phyloP scores from a whole-genome alignment of 2,888 invertebrate species.

The Chaetogeoica ovagalla region DNA sequence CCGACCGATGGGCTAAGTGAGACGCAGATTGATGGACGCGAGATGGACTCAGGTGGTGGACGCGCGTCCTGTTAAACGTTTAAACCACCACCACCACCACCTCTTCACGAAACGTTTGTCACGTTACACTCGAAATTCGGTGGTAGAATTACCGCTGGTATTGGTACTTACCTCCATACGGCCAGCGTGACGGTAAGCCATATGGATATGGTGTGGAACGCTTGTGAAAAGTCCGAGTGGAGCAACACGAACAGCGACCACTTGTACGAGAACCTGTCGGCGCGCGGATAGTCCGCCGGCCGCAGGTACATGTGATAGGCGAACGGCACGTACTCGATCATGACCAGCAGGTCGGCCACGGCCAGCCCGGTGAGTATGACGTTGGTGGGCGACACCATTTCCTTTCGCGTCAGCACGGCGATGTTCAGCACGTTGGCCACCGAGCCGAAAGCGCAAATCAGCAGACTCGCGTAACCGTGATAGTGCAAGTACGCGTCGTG shows the following conservation, averaged over 20 bases:
- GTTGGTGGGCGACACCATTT: slow-evolving; percentile 91
- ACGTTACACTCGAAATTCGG: no score
- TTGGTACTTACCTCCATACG: slow-evolving; percentile 71
- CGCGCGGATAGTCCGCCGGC: slow-evolving; percentile 61
- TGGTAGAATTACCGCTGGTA: no score
- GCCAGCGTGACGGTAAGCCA: slow-evolving; percentile 91
- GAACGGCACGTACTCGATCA: slow-evolving; percentile 92
- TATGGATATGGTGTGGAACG: slow-evolving; percentile 87
- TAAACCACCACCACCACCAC: no score
- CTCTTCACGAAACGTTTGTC: no score
- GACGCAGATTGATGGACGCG: no score
- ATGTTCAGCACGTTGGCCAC: slow-evolving; percentile 91
- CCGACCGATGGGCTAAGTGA: no score
- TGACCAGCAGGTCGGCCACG: slow-evolving; percentile 89
- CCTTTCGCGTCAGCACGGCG: slow-evolving; percentile 81
- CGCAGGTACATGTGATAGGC: slow-evolving; percentile 77
- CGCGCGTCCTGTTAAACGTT: no score
- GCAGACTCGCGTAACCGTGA: slow-evolving; percentile 83
- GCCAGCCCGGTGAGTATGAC: slow-evolving; percentile 87
- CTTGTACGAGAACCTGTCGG: slow-evolving; percentile 67
- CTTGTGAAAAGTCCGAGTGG: slow-evolving; percentile 87
- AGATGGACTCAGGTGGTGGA: no score
- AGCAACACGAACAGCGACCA: slow-evolving; percentile 86
- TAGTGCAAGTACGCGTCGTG: slow-evolving; percentile 69
- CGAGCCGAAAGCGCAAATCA: slow-evolving; percentile 87